Percentiles rank a stretch among this genome's conserved stretches.
phyloP scores from a whole-genome alignment of 2,797 vertebrate species.

The Synaphobranchus kaupii region DNA sequence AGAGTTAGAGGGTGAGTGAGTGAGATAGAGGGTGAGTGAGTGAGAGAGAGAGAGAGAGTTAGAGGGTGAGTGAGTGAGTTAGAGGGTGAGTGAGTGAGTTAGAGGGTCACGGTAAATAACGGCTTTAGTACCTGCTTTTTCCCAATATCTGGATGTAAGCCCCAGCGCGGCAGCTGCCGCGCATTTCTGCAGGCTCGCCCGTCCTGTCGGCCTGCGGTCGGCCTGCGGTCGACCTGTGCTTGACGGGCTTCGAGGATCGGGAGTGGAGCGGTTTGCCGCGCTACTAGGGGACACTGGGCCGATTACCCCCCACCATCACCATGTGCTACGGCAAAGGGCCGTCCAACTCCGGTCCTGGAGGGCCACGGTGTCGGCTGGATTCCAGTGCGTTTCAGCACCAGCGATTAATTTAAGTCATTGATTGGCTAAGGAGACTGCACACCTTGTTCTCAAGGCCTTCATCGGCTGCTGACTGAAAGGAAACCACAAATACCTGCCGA shows the following conservation, averaged over 20 bases:
- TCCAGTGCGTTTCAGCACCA: neutral
- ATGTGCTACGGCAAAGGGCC: neutral
- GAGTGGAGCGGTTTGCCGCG: neutral
- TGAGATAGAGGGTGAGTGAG: neutral
- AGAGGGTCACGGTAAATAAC: slow-evolving; percentile 47
- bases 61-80: neutral
- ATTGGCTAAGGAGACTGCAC: neutral
- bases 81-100: neutral
- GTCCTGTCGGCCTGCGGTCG: neutral
- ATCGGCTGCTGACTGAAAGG: neutral
- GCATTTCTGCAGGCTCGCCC: slow-evolving; percentile 33
- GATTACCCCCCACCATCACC: neutral
- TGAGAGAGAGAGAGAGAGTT: neutral
- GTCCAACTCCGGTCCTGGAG: neutral
- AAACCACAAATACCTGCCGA: neutral
- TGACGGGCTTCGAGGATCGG: neutral
- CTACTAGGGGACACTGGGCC: too few relatives aligned
- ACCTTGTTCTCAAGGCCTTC: neutral
- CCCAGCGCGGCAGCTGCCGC: slow-evolving; percentile 46
- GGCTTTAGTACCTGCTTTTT: slow-evolving; percentile 56
- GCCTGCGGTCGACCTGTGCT: neutral
- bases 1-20: neutral
- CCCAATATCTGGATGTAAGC: slow-evolving; percentile 48
- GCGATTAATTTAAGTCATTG: neutral
- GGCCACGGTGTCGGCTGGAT: neutral